These are phyloP conservation scores for Lordiphosa clarofinis DNA, from an alignment of 1,140 invertebrate genomes.

Conservation along the genomic window DNA sequence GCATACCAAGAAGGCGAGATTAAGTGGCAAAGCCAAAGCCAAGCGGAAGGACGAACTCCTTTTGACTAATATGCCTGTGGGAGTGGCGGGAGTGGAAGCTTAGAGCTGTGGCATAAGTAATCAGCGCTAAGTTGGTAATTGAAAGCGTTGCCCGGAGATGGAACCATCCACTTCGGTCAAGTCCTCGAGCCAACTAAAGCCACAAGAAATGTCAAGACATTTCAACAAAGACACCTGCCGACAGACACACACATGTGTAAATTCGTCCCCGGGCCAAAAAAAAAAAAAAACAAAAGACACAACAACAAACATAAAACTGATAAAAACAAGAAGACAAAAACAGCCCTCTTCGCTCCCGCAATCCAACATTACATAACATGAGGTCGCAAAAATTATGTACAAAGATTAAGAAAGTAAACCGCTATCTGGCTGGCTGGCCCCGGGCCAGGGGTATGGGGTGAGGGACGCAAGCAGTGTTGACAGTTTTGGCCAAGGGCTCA, in stretches of 20 bases:
- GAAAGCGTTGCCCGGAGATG: slow-evolving; percentile 48
- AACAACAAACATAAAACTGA: slow-evolving; percentile 33
- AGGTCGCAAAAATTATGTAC: slow-evolving; percentile 69
- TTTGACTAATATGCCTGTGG: slow-evolving; percentile 74
- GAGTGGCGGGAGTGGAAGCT: slow-evolving; percentile 9
- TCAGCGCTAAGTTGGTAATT: slow-evolving; percentile 76
- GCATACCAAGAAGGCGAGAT: slow-evolving; percentile 75
- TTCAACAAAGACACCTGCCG: slow-evolving; percentile 40
- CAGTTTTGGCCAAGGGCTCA: slow-evolving; percentile 3
- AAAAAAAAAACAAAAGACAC: slow-evolving; percentile 13
- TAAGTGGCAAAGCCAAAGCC: slow-evolving; percentile 47
- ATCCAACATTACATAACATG: slow-evolving; percentile 43
- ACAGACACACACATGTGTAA: slow-evolving; percentile 19
- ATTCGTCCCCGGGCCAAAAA: slow-evolving; percentile 38
- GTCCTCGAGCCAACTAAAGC: slow-evolving; percentile 13
- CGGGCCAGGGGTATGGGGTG: slow-evolving; percentile 19
- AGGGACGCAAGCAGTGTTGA: slow-evolving; percentile 6
- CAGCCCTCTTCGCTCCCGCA: not conserved
- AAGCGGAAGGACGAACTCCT: slow-evolving; percentile 57
- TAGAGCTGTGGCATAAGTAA: slow-evolving; percentile 60
- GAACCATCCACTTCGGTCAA: slow-evolving; percentile 29
- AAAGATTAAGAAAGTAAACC: slow-evolving; percentile 74
- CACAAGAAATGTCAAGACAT: slow-evolving; percentile 23
- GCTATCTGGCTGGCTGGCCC: slow-evolving; percentile 51
- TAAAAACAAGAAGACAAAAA: slow-evolving; percentile 20